Evolutionary conservation across 1,140 invertebrate species (phyloP), one percentile per base, ranked within the genome.

Genomic region (Temnothorax nylanderi): DNA sequence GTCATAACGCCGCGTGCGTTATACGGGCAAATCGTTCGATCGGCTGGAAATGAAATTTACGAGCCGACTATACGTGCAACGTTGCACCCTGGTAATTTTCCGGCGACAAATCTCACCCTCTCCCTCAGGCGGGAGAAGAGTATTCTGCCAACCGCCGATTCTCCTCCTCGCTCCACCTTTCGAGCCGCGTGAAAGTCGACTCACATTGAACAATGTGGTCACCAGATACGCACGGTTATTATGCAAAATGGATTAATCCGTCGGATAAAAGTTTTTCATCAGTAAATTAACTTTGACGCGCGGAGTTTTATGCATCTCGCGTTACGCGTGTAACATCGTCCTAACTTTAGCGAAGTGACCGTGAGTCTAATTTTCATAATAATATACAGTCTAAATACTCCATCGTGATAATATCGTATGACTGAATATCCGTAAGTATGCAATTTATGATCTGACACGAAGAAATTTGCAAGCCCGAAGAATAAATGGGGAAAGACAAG

Each of bases 71-170:
- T 47, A 56, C 34, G 82, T 49, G 37, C 47, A 75, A 56, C 87
- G 74, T 51, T 77, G 72, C 62, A 74, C 32, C 84, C 21, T 51
- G 80, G 78, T 80, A 92, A 91, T 91, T 89, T 90, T 89, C 91
- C 54, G 84, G 74, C 67, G 91, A 92, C 91, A 89, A 92, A 92
- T 92, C 85, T 67, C 34, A 41, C 16, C 26, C 18, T 86, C 76
- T 58, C 21, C 49, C 64, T 47, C 60, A 21, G 4, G 32, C 26
- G 44, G 8, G 16, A 56, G 37, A 54, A 41, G 8, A 54, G 13
- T 58, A 34, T n/a, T 13, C 54, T 51, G 11, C 49, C 37, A 26
- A 32, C 18, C 62, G 44, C 32, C 32, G 21, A 54, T 74, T 37
- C 32, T 51, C 26, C 26, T 72, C 49, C 54, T 76, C 75, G 78